Evolutionary conservation across 2,797 vertebrate species (phyloP), one percentile per base, ranked within the genome.

Genomic region (Carduelis carduelis): DNA sequence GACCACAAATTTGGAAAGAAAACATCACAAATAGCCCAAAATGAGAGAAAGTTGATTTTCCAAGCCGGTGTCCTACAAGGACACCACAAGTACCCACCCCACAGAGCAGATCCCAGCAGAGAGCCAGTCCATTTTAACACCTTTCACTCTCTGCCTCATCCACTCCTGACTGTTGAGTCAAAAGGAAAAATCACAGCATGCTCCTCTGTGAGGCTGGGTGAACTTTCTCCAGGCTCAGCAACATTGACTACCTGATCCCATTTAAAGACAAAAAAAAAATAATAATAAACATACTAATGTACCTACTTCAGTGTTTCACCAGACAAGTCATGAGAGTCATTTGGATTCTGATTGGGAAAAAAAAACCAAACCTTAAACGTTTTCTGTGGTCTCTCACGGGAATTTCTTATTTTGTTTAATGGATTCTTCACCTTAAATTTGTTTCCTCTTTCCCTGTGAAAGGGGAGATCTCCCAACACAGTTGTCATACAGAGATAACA

Each of bases 371-470:
- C 11, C 18, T 63, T 44, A 47, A 63, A 26, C 2, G 1, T 61
- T 35, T 59, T 37, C 43, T 3, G 0, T 22, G 22, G 23, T 76
- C 4, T 65, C 21, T 72, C 23, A 13, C 5, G 41, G 9, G 16
- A 70, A 82, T 21, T 41, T 57, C 21, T 65, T 5, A 3, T 4
- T 57, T 82, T 43, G 8, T 24, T 78, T 69, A 64, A 23, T 2
- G 4, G 57, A 20, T 27, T 20, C 8, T 70, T 30, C 2, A 4
- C 3, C 5, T 32, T 37, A 5, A 1, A 7, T 23, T n/a, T 34
- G 32, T 23, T 39, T 9, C 2, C 30, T 34, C 6, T 44, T 71
- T 52, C 34, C 32, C 27, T 21, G 9, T 49, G 21, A 30, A 78
- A 81, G 17, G 27, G 9, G 12, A 53, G 82, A 57, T 60, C 9